Base-by-base conservation (phyloP, 2,113 vertebrate species). In the Panurus biarmicus region DNA sequence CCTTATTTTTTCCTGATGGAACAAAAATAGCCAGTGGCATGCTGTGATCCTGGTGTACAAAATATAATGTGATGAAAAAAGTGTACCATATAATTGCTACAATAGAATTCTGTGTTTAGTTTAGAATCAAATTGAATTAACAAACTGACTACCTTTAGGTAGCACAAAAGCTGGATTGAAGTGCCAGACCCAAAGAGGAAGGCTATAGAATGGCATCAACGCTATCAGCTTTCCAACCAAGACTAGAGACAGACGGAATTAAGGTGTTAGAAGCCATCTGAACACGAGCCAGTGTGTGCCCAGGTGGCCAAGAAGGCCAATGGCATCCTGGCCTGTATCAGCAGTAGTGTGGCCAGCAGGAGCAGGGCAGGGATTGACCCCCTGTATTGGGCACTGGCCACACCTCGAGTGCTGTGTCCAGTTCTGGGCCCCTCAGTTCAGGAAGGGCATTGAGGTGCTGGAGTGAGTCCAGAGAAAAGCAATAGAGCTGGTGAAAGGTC, bases 311-410 rank as follows among this genome's bases (percentile, higher is more conserved):
- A 44, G 33, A 33, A 65, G 14, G 51, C 26, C 36, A 65, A 1
- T 58, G 51, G 8, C 4, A n/a, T 42, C 31, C 48, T 40, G 42
- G 25, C 7, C 42, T 64, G 21, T 19, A 2, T 19, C 58, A 65
- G 35, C 18, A 44, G 13, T 0, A 11, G 31, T 16, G 50, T 33
- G 51, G 36, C 31, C 50, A 65, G 31, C 36, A 72, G 58, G 22
- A 24, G 1, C 26, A 57, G 36, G 51, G 12, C 33, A 44, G 44
- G 0, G 26, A 18, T 31, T 35, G 9, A 5, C 1, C 11, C 19
- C 1, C 45, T 38, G 8, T 51, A 3, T 13, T 66, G 0, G 0
- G 28, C n/a, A 21, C 45, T 60, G 28, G 69, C 38, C 5, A 5
- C 38, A 51, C 2, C 1, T 38, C 11, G 0, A 74, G 3, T 60